Evolutionary conservation across 2,888 invertebrate genomes (phyloP), one percentile per base, ranked within the genome.

Genomic region (Meta bourneti): DNA sequence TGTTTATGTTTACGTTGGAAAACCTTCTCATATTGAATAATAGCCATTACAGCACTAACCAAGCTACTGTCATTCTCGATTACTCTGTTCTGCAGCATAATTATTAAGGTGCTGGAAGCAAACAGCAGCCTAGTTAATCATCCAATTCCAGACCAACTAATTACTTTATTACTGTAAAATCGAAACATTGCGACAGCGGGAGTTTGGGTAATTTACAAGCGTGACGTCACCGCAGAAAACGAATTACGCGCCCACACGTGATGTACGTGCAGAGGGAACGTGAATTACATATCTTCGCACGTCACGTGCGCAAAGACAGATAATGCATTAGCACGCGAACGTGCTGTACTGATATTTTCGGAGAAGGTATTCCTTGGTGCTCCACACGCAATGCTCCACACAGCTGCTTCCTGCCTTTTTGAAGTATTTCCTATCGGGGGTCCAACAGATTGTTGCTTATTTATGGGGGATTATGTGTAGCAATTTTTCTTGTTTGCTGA

Each of bases 221-320:
- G 52, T 61, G 61, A 61, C 61, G 61, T 19, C 81, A 71, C 48
- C 49, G 19, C 19, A 71, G 61, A 70, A 70, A 81, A 81, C 49
- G 70, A 70, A 69, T 70, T 13, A 70, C 34, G n/a, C 34, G 49
- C 48, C 48, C 19, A 71, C 81, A 81, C 70, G 81, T 70, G 69
- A 49, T 34, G 7, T 77, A 77, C 34, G 69, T 48, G 69, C 81
- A 70, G 34, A 1, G 34, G 34, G 34, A 34, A 34, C 34, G 34
- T 49, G 70, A 70, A 48, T 70, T 49, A 11, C 8, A n/a, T 49
- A 48, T 69, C 51, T 72, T 49, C 75, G 75, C 75, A 9, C 54
- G 84, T 74, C 54, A 74, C n/a, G 6, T 48, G 49, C 16, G 16
- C 54, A 54, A 74, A 84, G 84, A 84, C 61, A 84, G 75, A 75